Conservation (phyloP, 2,797 vertebrate genomes). For the Tadarida brasiliensis region DNA sequence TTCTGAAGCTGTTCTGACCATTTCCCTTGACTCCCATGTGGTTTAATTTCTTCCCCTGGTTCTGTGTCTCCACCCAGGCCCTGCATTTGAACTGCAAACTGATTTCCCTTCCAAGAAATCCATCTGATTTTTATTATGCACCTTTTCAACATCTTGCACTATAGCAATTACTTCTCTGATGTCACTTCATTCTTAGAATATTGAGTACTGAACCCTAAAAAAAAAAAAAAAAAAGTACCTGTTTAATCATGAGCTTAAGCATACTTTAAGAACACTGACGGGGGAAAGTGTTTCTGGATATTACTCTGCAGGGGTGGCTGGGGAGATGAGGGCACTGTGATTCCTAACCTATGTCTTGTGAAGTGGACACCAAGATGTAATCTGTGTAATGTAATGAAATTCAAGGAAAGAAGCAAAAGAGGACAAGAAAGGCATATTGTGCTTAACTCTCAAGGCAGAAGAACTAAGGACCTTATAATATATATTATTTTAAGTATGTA, state of each 20-base stretch:
- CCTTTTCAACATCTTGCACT: constrained; percentile 77
- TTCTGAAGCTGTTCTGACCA: constrained; percentile 22
- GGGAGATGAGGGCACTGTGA: not conserved
- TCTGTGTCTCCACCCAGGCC: constrained; percentile 63
- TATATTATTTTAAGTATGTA: not conserved
- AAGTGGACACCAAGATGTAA: not conserved
- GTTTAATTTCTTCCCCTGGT: constrained; percentile 42
- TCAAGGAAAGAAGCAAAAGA: not conserved
- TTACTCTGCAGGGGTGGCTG: not conserved
- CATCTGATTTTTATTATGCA: constrained; percentile 82
- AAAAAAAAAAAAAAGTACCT: constrained; percentile 41
- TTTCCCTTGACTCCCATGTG: not conserved
- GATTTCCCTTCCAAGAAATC: constrained; percentile 79
- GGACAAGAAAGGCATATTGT: not conserved
- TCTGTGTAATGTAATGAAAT: not conserved
- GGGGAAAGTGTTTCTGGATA: constrained; percentile 64
- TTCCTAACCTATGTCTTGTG: not conserved
- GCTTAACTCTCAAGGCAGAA: not conserved
- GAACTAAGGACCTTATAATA: not conserved
- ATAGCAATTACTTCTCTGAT: constrained; percentile 75
- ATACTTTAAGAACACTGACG: constrained; percentile 65
- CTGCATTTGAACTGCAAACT: constrained; percentile 75
- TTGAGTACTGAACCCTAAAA: constrained; percentile 71
- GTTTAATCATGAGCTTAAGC: constrained; percentile 66
- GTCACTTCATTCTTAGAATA: constrained; percentile 80